Evolutionary conservation across 2,888 invertebrate species (phyloP).

Genomic region (Drosophila borealis): DNA sequence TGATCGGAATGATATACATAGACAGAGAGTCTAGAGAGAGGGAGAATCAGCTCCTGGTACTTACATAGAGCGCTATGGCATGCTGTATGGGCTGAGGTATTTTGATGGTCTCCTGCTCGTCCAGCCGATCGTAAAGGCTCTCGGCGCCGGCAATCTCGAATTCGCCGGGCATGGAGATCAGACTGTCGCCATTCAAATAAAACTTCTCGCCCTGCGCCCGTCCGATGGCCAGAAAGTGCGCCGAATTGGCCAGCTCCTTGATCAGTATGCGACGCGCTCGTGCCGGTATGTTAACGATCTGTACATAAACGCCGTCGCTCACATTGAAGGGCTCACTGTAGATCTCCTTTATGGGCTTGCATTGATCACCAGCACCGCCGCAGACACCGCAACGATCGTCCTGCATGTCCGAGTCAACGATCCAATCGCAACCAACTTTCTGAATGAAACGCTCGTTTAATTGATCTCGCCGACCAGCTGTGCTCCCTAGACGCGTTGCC

Average conservation of each 20-base stretch:
- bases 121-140: conserved; percentile 91
- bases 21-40: background rate
- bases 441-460: conserved; percentile 86
- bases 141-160: conserved; percentile 92
- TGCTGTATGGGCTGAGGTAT: conserved; percentile 93
- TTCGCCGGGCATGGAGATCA: conserved; percentile 91
- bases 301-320: conserved; percentile 86
- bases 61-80: conserved; percentile 92
- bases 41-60: conserved; percentile 18
- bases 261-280: conserved; percentile 92
- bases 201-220: conserved; percentile 88
- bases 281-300: conserved; percentile 89
- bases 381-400: conserved; percentile 95
- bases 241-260: conserved; percentile 90
- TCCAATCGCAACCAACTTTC: conserved; percentile 97
- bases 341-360: conserved; percentile 88
- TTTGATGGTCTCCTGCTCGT: conserved; percentile 91
- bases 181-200: conserved; percentile 92
- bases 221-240: conserved; percentile 92
- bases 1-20: background rate
- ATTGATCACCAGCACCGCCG: conserved; percentile 92
- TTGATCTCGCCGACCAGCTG: conserved; percentile 48
- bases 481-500: background rate
- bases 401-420: conserved; percentile 90
- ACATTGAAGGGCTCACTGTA: conserved; percentile 86